A percentile compares a stretch with the other conserved stretches of the same genome.
Evolutionary conservation across 2,113 vertebrate genomes (phyloP).

Genomic region (Eulemur rufifrons): DNA sequence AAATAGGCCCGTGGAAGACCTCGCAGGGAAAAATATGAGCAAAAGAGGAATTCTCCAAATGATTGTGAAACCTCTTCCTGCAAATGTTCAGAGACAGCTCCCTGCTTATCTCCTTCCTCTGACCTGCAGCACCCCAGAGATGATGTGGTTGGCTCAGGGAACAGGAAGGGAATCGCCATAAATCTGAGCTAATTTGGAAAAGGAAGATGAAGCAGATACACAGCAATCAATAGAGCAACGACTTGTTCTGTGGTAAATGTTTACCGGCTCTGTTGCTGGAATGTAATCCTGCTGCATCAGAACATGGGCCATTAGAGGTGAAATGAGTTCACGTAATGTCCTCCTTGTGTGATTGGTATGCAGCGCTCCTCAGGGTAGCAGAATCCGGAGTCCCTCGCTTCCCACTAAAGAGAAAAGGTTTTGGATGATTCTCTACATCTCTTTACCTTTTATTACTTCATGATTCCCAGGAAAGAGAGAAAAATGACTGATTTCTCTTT

Average conservation of each 20-base stretch:
- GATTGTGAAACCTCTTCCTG: constrained; percentile 32
- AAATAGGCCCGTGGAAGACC: constrained; percentile 56
- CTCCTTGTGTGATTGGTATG: not conserved
- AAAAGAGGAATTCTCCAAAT: constrained; percentile 51
- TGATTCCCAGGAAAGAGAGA: not conserved
- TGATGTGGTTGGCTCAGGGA: not conserved
- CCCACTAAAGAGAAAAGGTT: not conserved
- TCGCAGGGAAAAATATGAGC: not conserved
- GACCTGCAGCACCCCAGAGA: constrained; percentile 18
- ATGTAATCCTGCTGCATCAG: not conserved
- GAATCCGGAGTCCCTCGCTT: not conserved
- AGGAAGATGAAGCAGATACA: constrained; percentile 62
- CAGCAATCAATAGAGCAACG: not conserved
- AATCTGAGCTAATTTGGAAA: constrained; percentile 72
- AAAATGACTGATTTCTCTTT: not conserved
- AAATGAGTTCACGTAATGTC: not conserved
- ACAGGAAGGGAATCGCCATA: constrained; percentile 64
- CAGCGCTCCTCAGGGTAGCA: not conserved
- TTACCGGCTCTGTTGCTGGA: constrained; percentile 1
- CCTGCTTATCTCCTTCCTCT: constrained; percentile 58
- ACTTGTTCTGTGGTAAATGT: constrained; percentile 51
- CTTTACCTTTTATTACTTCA: not conserved
- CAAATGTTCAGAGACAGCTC: not conserved
- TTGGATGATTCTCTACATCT: not conserved
- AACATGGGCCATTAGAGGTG: constrained; percentile 22